Evolutionary conservation across 1,140 invertebrate species (phyloP).

Genomic region (Euglossa dilemma): DNA sequence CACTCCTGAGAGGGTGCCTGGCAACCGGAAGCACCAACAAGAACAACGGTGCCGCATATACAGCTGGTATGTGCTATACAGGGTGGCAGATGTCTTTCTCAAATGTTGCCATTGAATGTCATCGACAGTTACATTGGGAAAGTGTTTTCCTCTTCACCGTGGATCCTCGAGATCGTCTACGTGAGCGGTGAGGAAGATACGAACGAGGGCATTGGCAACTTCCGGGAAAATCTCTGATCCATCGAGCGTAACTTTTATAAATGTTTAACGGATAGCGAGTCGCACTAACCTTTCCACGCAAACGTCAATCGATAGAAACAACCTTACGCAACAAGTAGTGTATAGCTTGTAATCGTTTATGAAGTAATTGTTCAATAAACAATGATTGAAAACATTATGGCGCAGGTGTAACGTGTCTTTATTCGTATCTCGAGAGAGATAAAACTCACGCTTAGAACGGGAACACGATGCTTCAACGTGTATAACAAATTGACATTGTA

Average conservation of each 20-base stretch:
- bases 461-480: too few relatives aligned
- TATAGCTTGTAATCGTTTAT: background rate
- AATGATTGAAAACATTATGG: background rate
- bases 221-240: background rate
- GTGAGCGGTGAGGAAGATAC: slow-evolving; percentile 28
- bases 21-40: slow-evolving; percentile 69
- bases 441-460: background rate
- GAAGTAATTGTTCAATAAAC: background rate
- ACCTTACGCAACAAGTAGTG: slow-evolving; percentile 22
- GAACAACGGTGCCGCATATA: slow-evolving; percentile 45
- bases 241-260: slow-evolving; percentile 15
- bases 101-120: slow-evolving; percentile 60
- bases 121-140: slow-evolving; percentile 41
- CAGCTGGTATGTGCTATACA: slow-evolving; percentile 54
- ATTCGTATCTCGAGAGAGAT: background rate
- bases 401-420: background rate
- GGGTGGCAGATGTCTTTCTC: slow-evolving; percentile 66
- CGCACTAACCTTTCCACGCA: slow-evolving; percentile 8
- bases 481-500: background rate
- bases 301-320: slow-evolving; percentile 8
- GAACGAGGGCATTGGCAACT: slow-evolving; percentile 2
- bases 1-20: slow-evolving; percentile 58
- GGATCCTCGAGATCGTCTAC: slow-evolving; percentile 51
- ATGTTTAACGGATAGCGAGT: slow-evolving; percentile 36
- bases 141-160: slow-evolving; percentile 44